phyloP scores from a whole-genome alignment of 2,888 invertebrate genomes.

The Lasioglossum calceatum region DNA sequence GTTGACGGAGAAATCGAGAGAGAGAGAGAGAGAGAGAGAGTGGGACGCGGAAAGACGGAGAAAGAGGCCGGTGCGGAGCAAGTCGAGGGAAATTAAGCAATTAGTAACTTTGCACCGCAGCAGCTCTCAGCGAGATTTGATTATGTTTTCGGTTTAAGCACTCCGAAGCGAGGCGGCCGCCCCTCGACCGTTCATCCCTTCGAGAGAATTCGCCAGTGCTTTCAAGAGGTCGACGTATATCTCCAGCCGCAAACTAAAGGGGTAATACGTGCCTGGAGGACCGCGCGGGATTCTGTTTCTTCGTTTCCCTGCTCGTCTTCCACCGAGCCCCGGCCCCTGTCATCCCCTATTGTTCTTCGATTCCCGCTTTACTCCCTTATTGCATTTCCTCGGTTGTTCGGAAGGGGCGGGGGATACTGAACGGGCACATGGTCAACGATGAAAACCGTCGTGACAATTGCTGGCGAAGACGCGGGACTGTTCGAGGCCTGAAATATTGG shows the following conservation, averaged over 20 bases:
- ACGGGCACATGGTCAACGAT: neutral
- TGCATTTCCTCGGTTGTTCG: conserved; percentile 47
- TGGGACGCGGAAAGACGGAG: conserved; percentile 21
- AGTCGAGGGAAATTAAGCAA: conserved; percentile 83
- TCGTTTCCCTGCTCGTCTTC: conserved; percentile 40
- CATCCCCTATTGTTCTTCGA: conserved; percentile 63
- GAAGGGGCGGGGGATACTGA: neutral
- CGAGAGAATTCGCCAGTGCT: conserved; percentile 47
- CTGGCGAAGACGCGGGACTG: neutral
- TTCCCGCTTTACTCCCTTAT: conserved; percentile 52
- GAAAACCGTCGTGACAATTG: conserved; percentile 8
- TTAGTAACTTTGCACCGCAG: conserved; percentile 84
- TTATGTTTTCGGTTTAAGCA: conserved; percentile 84
- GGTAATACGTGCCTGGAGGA: conserved; percentile 67
- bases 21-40: neutral
- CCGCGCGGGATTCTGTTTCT: conserved; percentile 48
- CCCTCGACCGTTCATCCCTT: conserved; percentile 29
- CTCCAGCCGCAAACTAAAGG: conserved; percentile 64
- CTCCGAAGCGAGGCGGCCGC: conserved; percentile 62
- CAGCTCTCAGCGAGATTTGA: conserved; percentile 83
- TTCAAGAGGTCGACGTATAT: conserved; percentile 69
- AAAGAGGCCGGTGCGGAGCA: conserved; percentile 50
- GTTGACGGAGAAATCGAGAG: neutral
- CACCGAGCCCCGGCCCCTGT: conserved; percentile 32
- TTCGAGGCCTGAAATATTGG: neutral